A percentile compares a stretch with the other conserved stretches of the same genome.
Evolutionary conservation across 2,888 invertebrate genomes (phyloP).

Genomic region (Tinea pellionella): DNA sequence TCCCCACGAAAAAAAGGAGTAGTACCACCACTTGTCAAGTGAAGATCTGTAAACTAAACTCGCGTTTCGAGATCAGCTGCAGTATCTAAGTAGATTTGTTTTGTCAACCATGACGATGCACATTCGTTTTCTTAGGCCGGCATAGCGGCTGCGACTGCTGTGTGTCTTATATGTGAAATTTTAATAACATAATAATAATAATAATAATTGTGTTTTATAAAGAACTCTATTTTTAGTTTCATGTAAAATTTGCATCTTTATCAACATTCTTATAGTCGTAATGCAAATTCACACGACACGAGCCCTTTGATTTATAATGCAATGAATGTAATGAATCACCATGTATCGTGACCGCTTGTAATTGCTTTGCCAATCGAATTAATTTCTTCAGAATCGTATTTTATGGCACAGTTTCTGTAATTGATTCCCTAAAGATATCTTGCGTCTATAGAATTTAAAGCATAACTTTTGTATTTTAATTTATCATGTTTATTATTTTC

Average conservation of each 20-base stretch:
- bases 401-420: slow-evolving; percentile 60
- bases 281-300: slow-evolving; percentile 48
- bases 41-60: too few species aligned
- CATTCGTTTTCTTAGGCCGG: too few species aligned
- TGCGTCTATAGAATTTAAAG: slow-evolving; percentile 28
- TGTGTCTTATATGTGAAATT: too few species aligned
- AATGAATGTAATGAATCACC: slow-evolving; percentile 55
- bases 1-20: too few species aligned
- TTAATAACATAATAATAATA: too few species aligned
- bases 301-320: slow-evolving; percentile 46
- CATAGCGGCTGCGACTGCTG: too few species aligned
- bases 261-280: slow-evolving; percentile 34
- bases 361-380: slow-evolving; percentile 65
- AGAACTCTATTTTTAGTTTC: not conserved
- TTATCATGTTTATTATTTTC: not conserved
- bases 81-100: too few species aligned
- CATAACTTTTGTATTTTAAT: not conserved
- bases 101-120: too few species aligned
- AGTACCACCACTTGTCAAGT: too few species aligned
- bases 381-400: slow-evolving; percentile 51
- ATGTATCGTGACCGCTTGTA: slow-evolving; percentile 59
- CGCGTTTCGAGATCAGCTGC: too few species aligned
- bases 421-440: slow-evolving; percentile 48
- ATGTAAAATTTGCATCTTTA: slow-evolving; percentile 30
- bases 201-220: not conserved